Evolutionary conservation across 1,140 invertebrate genomes (phyloP), one percentile per base, ranked within the genome.

Genomic region (Drosophila guanche): DNA sequence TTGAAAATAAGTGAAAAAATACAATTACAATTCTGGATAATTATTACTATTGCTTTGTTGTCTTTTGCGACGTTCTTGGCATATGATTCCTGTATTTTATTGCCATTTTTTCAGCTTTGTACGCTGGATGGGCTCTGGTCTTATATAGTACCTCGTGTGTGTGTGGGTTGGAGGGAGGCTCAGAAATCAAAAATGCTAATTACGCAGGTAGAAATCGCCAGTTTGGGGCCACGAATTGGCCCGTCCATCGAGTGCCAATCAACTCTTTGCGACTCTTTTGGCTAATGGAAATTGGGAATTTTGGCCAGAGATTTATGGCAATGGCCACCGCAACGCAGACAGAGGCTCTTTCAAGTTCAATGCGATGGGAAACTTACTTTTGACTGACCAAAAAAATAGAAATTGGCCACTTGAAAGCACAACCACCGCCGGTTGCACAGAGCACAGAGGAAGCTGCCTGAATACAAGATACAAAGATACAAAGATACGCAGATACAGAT

Each of bases 331-430:
- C 27, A 25, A 29, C 46, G 33, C 33, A 37, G 33, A 37, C 33
- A 37, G 33, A 37, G 10, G 33, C 33, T 37, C 69, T 60, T 84
- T 75, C 80, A 86, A 86, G 80, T 85, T 85, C 80, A 85, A 85
- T 84, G 71, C 62, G 47, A 86, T 80, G 77, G 56, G 63, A 86
- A 85, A 86, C 65, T 86, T 73, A 80, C 79, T 76, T 85, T 84
- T 80, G 73, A 66, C 47, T 25, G 68, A 66, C 22, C 40, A 40
- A 42, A 46, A 52, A 69, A 83, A 84, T 71, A 76, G 80, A 84
- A 84, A 84, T 76, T 55, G 72, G 52, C 62, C 80, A 86, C 77
- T 85, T 86, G 76, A 85, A 85, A 85, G 80, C 74, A 20, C 43
- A 72, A 27, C 61, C 58, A 78, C 79, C 79, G 79, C 70, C 58